These are phyloP conservation scores for Trachops cirrhosus DNA, from an alignment of 2,797 vertebrate species.

Conservation along the genomic window DNA sequence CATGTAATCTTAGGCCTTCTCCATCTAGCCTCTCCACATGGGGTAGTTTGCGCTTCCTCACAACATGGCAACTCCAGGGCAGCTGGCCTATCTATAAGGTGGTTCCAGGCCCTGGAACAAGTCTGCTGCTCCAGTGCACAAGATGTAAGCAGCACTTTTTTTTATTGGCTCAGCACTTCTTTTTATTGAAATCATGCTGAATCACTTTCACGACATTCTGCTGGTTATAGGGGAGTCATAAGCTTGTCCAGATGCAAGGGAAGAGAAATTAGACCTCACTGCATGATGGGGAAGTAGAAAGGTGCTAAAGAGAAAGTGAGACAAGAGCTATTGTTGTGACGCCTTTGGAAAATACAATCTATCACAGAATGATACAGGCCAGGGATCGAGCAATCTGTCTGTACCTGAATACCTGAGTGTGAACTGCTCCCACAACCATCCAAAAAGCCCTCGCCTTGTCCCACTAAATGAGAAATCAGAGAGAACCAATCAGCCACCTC, in stretches of 20 bases:
- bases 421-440: neutral
- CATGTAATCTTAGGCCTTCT: neutral
- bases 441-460: neutral
- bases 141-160: neutral
- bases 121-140: neutral
- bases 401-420: neutral
- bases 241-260: neutral
- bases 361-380: neutral
- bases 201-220: neutral
- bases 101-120: neutral
- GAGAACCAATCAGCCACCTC: neutral
- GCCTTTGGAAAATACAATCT: neutral
- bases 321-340: neutral
- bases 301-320: neutral
- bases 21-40: rapidly evolving
- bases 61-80: neutral
- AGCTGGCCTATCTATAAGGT: neutral
- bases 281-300: neutral
- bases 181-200: neutral
- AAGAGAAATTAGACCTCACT: neutral
- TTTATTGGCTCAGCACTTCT: neutral
- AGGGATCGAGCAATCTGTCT: neutral
- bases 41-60: neutral
- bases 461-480: neutral
- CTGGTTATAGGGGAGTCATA: neutral